Evolutionary conservation across 2,888 invertebrate species (phyloP).

Genomic region (Trachelus iudaicus): DNA sequence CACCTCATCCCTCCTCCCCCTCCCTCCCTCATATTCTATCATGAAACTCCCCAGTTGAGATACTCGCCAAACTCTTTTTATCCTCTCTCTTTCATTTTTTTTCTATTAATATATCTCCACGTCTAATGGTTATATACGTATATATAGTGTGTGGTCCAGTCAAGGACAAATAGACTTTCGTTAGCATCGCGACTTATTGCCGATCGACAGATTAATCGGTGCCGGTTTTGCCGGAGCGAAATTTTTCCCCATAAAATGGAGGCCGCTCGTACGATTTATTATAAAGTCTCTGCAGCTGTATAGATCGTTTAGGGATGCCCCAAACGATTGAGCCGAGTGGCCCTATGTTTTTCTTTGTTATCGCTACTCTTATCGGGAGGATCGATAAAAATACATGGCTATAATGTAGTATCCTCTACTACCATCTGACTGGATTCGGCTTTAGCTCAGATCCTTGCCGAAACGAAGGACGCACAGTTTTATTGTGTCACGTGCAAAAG

Average conservation of each 20-base stretch:
- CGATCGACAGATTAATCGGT: constrained; percentile 2
- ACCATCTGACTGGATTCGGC: not conserved
- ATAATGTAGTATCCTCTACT: not conserved
- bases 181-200: not conserved
- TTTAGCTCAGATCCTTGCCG: not conserved
- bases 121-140: not conserved
- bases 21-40: not conserved
- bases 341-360: not conserved
- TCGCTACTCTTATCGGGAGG: constrained; percentile 5
- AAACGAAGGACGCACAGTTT: constrained; percentile 38
- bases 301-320: not conserved
- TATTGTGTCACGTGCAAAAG: constrained; percentile 64
- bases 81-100: too few relatives aligned
- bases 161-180: not conserved
- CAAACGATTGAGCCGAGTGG: not conserved
- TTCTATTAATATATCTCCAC: not conserved
- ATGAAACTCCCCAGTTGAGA: not conserved
- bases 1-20: too few relatives aligned
- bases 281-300: not conserved
- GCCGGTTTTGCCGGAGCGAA: not conserved
- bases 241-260: constrained; percentile 1
- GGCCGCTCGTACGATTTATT: constrained; percentile 37
- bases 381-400: constrained; percentile 50
- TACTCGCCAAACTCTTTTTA: not conserved
- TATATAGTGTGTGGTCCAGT: not conserved